These are phyloP conservation scores for Caenorhabditis sinica DNA, from an alignment of 2,888 invertebrate genomes.

Conservation along the genomic window DNA sequence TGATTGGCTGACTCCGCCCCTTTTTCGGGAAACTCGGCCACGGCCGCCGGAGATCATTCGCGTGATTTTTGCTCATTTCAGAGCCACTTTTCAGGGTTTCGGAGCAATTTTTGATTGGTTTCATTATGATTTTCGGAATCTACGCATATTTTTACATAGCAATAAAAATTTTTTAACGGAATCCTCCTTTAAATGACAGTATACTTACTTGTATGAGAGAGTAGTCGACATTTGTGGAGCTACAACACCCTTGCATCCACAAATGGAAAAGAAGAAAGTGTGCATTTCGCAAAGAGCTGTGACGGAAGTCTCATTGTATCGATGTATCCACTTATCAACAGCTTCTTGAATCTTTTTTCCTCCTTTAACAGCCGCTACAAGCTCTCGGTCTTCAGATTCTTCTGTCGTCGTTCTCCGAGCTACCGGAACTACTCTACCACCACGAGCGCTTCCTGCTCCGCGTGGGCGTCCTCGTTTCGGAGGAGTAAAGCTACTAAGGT, in stretches of 20 bases:
- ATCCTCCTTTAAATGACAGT: constrained; percentile 57
- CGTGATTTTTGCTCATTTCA: too few species aligned
- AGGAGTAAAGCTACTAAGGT: constrained; percentile 55
- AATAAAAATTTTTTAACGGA: too few species aligned
- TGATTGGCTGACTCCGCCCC: too few species aligned
- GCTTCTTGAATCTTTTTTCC: constrained; percentile 73
- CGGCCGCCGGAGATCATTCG: too few species aligned
- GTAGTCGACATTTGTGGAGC: constrained; percentile 85
- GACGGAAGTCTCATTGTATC: constrained; percentile 92
- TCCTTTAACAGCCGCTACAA: constrained; percentile 75
- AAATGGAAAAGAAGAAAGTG: constrained; percentile 98
- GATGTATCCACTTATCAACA: constrained; percentile 98
- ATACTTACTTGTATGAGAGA: constrained; percentile 54
- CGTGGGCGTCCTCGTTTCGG: constrained; percentile 75
- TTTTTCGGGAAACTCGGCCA: too few species aligned
- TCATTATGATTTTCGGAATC: too few species aligned
- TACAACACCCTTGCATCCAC: constrained; percentile 96
- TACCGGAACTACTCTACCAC: constrained; percentile 44
- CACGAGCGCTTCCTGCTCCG: constrained; percentile 46
- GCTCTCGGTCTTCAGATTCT: constrained; percentile 69
- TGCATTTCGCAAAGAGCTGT: constrained; percentile 94
- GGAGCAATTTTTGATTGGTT: too few species aligned
- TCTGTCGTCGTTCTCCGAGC: constrained; percentile 43
- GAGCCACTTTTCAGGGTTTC: too few species aligned
- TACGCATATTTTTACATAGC: too few species aligned